These are phyloP conservation scores for Apantesis nais DNA, from an alignment of 2,888 invertebrate species.

Conservation along the genomic window DNA sequence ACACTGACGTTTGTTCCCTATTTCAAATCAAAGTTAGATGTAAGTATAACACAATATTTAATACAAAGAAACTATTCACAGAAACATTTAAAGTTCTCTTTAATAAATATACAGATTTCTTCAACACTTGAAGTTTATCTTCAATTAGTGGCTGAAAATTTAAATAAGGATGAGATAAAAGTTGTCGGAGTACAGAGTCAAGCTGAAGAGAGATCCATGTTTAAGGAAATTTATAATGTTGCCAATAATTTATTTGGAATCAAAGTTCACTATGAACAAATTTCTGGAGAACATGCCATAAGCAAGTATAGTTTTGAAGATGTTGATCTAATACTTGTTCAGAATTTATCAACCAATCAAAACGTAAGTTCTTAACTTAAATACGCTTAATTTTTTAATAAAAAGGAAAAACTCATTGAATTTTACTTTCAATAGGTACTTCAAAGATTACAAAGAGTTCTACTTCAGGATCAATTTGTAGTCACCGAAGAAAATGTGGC, in stretches of 20 bases:
- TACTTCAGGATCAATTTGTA: constrained; percentile 38
- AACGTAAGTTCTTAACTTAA: constrained; percentile 29
- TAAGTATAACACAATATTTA: constrained; percentile 26
- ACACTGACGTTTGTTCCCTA: constrained; percentile 39
- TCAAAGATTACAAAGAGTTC: constrained; percentile 28
- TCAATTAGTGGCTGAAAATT: constrained; percentile 53
- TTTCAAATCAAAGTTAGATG: constrained; percentile 34
- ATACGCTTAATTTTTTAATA: neutral
- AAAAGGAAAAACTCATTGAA: neutral
- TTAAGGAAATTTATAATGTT: constrained; percentile 30
- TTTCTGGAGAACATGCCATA: constrained; percentile 15
- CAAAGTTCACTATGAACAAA: constrained; percentile 33
- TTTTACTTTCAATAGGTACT: no score
- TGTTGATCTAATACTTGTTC: constrained; percentile 43
- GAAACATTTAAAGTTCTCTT: neutral
- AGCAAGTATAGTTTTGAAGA: constrained; percentile 15
- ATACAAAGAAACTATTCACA: neutral
- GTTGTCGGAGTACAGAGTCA: constrained; percentile 35
- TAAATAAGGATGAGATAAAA: constrained; percentile 38
- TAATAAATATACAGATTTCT: constrained; percentile 26
- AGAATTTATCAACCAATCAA: constrained; percentile 40
- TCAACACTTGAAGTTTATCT: constrained; percentile 43
- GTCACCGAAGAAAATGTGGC: constrained; percentile 30
- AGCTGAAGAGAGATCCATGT: constrained; percentile 22
- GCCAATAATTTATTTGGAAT: constrained; percentile 25